Evolutionary conservation across 2,113 vertebrate species (phyloP), one percentile per base, ranked within the genome.

Genomic region (Geothlypis trichas): DNA sequence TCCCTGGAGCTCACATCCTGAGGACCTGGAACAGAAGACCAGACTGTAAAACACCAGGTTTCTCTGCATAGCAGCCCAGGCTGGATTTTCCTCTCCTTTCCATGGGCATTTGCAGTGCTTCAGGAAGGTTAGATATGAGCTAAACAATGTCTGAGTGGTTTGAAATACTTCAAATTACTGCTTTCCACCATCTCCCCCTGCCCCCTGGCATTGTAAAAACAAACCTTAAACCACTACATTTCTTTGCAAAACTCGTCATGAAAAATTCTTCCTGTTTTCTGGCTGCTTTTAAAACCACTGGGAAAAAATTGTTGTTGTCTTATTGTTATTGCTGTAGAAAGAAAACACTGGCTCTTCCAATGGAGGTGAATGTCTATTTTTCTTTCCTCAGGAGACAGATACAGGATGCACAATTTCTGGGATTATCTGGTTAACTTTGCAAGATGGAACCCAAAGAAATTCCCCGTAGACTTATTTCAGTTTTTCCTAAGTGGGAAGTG

Each of bases 401-500:
- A 27, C 61, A 61, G 52, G 35, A 61, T 3, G 35, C 35, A 5
- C 8, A 14, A 1, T 62, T 86, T 80, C 68, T 39, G 22, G 35
- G 76, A 75, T 55, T 33, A n/a, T 85, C 61, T 63, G 28, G n/a
- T 84, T 67, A 77, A 24, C 15, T 84, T 88, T 71, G 35, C 24
- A 65, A 95, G 37, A 81, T 41, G 35, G 52, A 94, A 77, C 85
- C 51, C 61, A 67, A 52, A 83, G 85, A 68, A 85, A 93, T 96
- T 95, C 92, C 93, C 88, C 0, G 0, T 49, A 37, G 68, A 51
- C 57, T 86, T 84, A 67, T 77, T 95, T 94, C 0, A 4, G 3
- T 84, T 92, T 96, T 93, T 88, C 85, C 85, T 78, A 47, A 86
- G 72, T 88, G 63, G 15, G 88, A 94, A 92, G 65, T 86, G n/a